Evolutionary conservation across 2,888 invertebrate genomes (phyloP), one percentile per base, ranked within the genome.

Genomic region (Nemotelus nigrinus): DNA sequence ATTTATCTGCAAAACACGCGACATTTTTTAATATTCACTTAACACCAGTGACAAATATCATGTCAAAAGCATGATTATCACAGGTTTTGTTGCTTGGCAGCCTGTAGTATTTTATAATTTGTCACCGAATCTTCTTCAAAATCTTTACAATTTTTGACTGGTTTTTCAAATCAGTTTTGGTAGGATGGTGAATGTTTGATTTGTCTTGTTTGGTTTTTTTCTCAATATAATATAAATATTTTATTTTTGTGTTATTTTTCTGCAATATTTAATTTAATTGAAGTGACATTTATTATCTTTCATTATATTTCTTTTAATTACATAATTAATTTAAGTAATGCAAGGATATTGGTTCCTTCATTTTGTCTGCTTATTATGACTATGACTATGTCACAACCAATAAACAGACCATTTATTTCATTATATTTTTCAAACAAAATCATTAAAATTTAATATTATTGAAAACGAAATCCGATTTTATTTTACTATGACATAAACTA

Each of bases 331-430:
- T 78, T 79, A 76, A 78, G 75, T 79, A 79, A 80, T 80, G 80
- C 80, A 80, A 80, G 79, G 80, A 80, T 80, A 78, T 78, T 77
- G 80, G 80, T 80, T 80, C 80, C 80, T 80, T 77, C 70, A 77
- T 76, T 25, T 74, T 74, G 70, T 76, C 58, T 76, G 67, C 60
- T 60, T 67, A 47, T 65, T 57, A 63, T 76, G 50, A 45, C 25
- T 25, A 1, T 25, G 25, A 25, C 25, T 25, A 25, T 25, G 25
- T 25, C 25, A 25, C 25, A 25, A 25, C 25, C 25, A 25, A 57
- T 25, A 71, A 74, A 47, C 71, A 74, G 47, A 60, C 63, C 25
- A 45, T 71, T 71, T 57, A 55, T 72, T 47, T 72, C 43, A n/a
- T 39, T 72, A n/a, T n/a, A 58, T 25, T 53, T 58, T 72, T 55